Base-by-base conservation (phyloP, 2,888 invertebrate genomes). In the Apamea monoglypha region DNA sequence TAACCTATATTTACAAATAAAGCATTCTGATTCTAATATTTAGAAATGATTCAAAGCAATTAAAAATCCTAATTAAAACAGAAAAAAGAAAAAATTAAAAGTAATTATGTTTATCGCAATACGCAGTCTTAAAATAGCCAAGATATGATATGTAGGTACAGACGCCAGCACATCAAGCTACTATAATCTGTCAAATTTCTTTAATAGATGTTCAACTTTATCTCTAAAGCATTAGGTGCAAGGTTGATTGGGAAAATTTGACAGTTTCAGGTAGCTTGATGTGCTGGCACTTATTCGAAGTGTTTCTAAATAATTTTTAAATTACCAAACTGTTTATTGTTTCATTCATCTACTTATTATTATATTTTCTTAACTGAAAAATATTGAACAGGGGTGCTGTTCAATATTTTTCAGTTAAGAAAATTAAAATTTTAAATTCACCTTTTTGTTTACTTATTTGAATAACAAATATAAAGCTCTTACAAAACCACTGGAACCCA, bases 391-490 rank as follows among this genome's bases (percentile, higher is more conserved):
- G 32, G 32, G 32, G 32, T 32, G 32, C 2, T 10, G 14, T 10
- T 36, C 16, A 8, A 36, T 53, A 56, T 44, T 40, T 44, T 53
- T 12, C 10, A 56, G 29, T 18, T 3, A 0, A 59, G 2, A 53
- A 66, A 72, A 71, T 74, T 80, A 1, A 36, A 53, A 67, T 76
- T 69, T 44, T 8, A 32, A 74, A 71, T 50, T 56, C 16, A 63
- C 1, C 14, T 44, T 16, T 50, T 36, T 36, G 44, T 59, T 74
- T 14, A 68, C 18, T 36, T 74, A 81, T 71, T 84, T 82, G 71
- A 86, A 74, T 82, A 68, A 63, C 71, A 86, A 84, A 86, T 50
- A 44, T 40, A 44, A 64, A 71, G 36, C 47, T 67, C 47, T 40
- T 40, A 63, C 16, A 36, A 74, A 73, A 53, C 32, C 66, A 81